Conservation (phyloP, 2,113 vertebrate genomes). For the Xiphophorus hellerii region DNA sequence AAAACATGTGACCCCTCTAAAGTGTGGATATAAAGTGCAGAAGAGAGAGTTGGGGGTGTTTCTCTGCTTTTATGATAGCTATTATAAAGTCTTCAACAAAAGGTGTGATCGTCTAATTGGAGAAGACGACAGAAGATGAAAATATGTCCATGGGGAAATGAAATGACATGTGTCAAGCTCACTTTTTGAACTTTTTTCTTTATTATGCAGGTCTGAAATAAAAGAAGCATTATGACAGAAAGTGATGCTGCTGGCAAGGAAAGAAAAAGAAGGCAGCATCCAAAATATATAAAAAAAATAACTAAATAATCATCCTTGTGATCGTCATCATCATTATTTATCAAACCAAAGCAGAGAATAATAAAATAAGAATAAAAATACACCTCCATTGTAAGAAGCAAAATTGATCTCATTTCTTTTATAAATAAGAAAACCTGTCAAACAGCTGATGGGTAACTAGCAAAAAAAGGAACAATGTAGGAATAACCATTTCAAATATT, state of each 20-base stretch:
- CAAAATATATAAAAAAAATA: slow-evolving; percentile 69
- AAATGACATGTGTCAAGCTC: slow-evolving; percentile 49
- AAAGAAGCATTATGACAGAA: slow-evolving; percentile 94
- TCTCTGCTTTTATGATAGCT: slow-evolving; percentile 33
- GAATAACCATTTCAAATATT: slow-evolving; percentile 87
- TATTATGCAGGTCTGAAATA: slow-evolving; percentile 95
- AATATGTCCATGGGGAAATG: slow-evolving; percentile 34
- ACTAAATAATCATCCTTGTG: slow-evolving; percentile 60
- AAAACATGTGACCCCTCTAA: slow-evolving; percentile 44
- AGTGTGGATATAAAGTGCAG: slow-evolving; percentile 41
- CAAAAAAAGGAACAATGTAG: slow-evolving; percentile 74
- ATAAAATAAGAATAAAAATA: slow-evolving; percentile 82
- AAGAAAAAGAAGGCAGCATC: slow-evolving; percentile 79
- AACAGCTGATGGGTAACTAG: slow-evolving; percentile 89
- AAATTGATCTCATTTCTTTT: slow-evolving; percentile 82
- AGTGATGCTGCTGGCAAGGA: slow-evolving; percentile 84
- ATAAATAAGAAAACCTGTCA: slow-evolving; percentile 90
- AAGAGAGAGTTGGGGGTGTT: slow-evolving; percentile 38
- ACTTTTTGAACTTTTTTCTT: slow-evolving; percentile 88
- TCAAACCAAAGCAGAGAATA: slow-evolving; percentile 73
- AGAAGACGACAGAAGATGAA: not conserved
- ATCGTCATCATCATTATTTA: slow-evolving; percentile 60
- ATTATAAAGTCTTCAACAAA: slow-evolving; percentile 22
- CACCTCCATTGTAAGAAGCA: slow-evolving; percentile 84
- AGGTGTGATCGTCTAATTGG: slow-evolving; percentile 53